phyloP scores from a whole-genome alignment of 2,113 vertebrate genomes.

The Aramus guarauna region DNA sequence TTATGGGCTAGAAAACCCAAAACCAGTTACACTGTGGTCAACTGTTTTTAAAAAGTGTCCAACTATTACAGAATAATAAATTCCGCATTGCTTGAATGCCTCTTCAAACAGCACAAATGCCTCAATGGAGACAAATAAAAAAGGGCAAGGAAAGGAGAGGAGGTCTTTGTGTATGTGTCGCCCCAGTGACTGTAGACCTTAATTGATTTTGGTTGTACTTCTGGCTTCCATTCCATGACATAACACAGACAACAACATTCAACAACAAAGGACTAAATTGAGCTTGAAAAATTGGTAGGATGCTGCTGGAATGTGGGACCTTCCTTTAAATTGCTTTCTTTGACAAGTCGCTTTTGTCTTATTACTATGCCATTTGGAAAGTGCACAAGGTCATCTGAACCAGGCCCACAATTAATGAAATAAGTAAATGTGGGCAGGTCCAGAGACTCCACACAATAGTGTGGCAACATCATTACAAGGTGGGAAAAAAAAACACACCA shows the following conservation, averaged over 20 bases:
- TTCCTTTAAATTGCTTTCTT: neutral
- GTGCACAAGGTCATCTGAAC: neutral
- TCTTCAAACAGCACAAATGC: neutral
- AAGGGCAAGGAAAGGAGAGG: neutral
- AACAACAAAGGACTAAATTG: conserved; percentile 16
- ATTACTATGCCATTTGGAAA: neutral
- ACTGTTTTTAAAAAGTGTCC: neutral
- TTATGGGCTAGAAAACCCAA: neutral
- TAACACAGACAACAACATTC: neutral
- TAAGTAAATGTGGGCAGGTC: neutral
- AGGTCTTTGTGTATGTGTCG: neutral
- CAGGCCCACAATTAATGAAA: neutral
- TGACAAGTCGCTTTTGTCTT: neutral
- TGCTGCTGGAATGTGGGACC: neutral
- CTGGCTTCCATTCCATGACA: neutral
- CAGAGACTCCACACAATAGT: neutral
- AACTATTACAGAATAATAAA: neutral
- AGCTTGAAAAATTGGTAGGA: conserved; percentile 3
- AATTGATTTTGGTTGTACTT: neutral
- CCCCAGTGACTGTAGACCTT: neutral
- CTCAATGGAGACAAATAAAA: neutral
- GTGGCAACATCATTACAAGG: neutral
- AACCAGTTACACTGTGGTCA: neutral
- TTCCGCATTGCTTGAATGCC: neutral
- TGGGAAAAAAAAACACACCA: neutral